Base-by-base conservation (phyloP, 2,113 vertebrate species). In the Urocitellus parryii region DNA sequence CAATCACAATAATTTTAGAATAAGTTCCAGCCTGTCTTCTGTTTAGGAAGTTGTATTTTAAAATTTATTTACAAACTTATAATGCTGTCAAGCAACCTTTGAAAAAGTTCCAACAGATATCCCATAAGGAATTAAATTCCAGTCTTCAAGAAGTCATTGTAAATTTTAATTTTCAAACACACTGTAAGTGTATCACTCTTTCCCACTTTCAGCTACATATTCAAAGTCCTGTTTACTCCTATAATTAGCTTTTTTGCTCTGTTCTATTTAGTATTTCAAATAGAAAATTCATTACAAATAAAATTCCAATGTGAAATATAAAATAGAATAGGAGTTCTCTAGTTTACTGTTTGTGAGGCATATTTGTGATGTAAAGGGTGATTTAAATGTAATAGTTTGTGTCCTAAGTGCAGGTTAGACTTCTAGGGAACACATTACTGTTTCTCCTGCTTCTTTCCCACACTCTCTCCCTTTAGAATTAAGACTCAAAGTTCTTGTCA, bases 1-100 rank as follows among this genome's bases (percentile, higher is more conserved):
- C 87, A 96, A 88, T 39, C 24, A 94, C 13, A 45, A 94, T 70
- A 95, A 82, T 91, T 24, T 58, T 92, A 22, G 29, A 17, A 93
- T 72, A 85, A 8, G 90, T 29, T 16, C 70, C 5, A 53, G 39
- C 22, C 58, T 61, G 25, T 24, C 20, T 61, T 61, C 24, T 61
- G 25, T 61, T 61, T 61, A 61, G 7, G 58, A 24, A 24, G 22
- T 61, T 61, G 9, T 61, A 61, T 61, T 61, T 61, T 61, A 61
- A 61, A 61, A 24, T 61, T 24, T 61, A 61, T 61, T 83, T 8
- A 17, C 61, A 20, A 95, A 96, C 93, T 4, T 96, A 79, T 29
- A 37, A 76, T 42, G 13, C 37, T 96, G 5, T 68, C 63, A 65
- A 25, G 24, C 37, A 91, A 93, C 93, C 9, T 72, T 39, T 91